These are phyloP conservation scores for Paramisgurnus dabryanus DNA, from an alignment of 2,113 vertebrate genomes.

Conservation along the genomic window DNA sequence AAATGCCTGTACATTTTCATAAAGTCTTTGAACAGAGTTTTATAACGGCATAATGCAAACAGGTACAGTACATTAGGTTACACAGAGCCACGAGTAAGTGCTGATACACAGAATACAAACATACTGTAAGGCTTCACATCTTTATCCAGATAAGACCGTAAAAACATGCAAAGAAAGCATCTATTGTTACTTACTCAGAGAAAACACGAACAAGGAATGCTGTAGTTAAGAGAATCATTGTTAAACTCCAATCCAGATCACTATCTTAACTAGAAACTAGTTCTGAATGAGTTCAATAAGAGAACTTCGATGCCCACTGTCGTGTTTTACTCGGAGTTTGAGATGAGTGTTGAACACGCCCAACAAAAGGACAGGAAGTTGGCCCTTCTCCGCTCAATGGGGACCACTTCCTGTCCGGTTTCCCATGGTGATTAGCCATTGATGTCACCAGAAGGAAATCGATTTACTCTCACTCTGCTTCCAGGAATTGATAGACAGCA, in stretches of 20 bases:
- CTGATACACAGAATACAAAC: neutral
- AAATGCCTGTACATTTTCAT: neutral
- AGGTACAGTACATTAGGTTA: neutral
- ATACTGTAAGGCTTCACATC: neutral
- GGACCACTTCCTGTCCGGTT: constrained; percentile 57
- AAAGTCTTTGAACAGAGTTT: neutral
- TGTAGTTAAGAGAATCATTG: neutral
- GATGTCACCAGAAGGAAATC: constrained; percentile 59
- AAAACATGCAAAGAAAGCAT: neutral
- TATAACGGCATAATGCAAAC: neutral
- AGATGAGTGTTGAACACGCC: constrained; percentile 8
- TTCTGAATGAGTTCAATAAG: neutral
- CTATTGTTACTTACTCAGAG: constrained; percentile 2
- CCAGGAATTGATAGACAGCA: constrained; percentile 53
- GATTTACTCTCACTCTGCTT: constrained; percentile 51
- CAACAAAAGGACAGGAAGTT: constrained; percentile 45
- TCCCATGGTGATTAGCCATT: constrained; percentile 55
- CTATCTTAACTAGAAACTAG: neutral
- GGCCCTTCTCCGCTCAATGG: constrained; percentile 35
- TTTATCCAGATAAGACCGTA: neutral
- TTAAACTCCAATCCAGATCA: neutral
- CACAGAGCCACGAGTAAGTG: neutral
- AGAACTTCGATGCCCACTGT: neutral
- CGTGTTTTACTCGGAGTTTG: neutral
- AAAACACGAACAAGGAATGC: neutral